Evolutionary conservation across 2,113 vertebrate genomes (phyloP).

Genomic region (Sterrhoptilus dennistouni): DNA sequence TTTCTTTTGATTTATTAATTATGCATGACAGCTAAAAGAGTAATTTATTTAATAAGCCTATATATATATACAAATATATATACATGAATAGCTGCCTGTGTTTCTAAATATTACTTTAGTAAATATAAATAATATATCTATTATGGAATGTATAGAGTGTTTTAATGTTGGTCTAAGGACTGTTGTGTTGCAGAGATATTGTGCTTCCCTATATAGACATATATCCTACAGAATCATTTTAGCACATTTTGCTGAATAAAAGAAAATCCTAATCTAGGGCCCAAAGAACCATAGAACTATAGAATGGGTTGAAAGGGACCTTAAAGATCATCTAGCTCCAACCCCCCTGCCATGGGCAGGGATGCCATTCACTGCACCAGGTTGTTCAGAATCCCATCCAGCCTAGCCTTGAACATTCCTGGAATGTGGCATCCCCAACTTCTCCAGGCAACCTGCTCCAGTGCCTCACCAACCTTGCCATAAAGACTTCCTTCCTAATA

Average conservation of each 20-base stretch:
- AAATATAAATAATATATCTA: neutral
- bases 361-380: neutral
- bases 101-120: neutral
- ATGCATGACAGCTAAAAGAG: neutral
- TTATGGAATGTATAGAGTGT: neutral
- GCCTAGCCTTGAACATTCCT: neutral
- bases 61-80: neutral
- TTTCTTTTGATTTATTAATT: neutral
- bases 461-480: neutral
- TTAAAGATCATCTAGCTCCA: neutral
- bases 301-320: neutral
- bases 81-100: accelerated
- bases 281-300: neutral
- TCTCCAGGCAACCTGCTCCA: neutral
- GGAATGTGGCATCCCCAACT: accelerated
- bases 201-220: neutral
- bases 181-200: neutral
- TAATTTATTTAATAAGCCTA: neutral
- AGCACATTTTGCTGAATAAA: neutral
- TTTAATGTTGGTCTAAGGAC: neutral
- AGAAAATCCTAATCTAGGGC: neutral
- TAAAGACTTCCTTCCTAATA: neutral
- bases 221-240: neutral
- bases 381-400: neutral
- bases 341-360: neutral